phyloP scores from a whole-genome alignment of 2,113 vertebrate species.

The Phrynocephalus versicolor region DNA sequence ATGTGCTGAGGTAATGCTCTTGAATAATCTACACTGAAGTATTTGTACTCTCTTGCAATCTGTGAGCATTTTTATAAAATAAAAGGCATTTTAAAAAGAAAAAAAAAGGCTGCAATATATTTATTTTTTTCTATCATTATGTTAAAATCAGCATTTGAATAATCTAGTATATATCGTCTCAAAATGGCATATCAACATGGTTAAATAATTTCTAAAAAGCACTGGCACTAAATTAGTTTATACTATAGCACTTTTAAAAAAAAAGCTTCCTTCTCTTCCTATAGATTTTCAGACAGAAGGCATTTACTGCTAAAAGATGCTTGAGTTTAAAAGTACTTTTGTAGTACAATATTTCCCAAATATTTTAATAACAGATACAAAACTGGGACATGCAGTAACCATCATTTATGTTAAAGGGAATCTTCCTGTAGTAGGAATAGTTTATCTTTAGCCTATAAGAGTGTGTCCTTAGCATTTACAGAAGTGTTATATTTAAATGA shows the following conservation, averaged over 20 bases:
- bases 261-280: slow-evolving; percentile 5
- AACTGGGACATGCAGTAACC: neutral
- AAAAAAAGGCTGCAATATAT: slow-evolving; percentile 40
- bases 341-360: slow-evolving; percentile 32
- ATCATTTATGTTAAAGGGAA: neutral
- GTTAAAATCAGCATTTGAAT: slow-evolving; percentile 17
- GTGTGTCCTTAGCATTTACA: neutral
- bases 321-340: slow-evolving; percentile 39
- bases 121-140: slow-evolving; percentile 20
- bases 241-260: neutral
- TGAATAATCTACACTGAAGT: neutral
- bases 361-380: slow-evolving; percentile 12
- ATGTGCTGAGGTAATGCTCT: neutral
- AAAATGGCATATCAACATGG: slow-evolving; percentile 50
- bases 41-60: neutral
- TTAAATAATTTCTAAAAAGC: slow-evolving; percentile 37
- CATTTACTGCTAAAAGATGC: slow-evolving; percentile 33
- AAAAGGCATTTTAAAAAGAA: slow-evolving; percentile 23
- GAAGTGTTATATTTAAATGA: neutral
- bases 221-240: slow-evolving; percentile 39
- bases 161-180: slow-evolving; percentile 4
- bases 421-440: neutral
- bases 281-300: slow-evolving; percentile 27
- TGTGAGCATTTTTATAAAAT: neutral
- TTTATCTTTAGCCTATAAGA: neutral